A percentile compares a stretch with the other conserved stretches of the same genome.
These are phyloP conservation scores for Ciconia maguari DNA, from an alignment of 2,113 vertebrate genomes.

Conservation along the genomic window DNA sequence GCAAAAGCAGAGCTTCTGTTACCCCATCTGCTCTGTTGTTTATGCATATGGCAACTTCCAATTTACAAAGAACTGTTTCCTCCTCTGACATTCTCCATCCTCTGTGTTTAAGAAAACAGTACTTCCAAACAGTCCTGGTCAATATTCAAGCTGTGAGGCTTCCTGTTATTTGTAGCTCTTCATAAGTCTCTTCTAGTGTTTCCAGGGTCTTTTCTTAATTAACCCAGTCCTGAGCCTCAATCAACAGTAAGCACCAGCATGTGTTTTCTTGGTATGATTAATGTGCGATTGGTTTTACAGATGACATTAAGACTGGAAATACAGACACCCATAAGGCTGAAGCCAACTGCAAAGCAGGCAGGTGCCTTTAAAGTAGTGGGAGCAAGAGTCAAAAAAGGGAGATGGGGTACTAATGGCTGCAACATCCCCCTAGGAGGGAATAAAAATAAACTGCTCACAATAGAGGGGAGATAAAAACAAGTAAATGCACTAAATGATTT, in stretches of 20 bases:
- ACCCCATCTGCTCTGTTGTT: neutral
- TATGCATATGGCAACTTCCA: neutral
- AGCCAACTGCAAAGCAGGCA: neutral
- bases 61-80: neutral
- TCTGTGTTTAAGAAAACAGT: neutral
- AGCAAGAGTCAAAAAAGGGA: neutral
- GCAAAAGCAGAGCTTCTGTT: neutral
- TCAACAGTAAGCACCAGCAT: neutral
- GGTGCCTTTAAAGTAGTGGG: neutral
- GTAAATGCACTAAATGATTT: neutral
- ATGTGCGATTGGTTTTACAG: neutral
- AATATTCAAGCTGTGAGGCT: neutral
- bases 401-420: neutral
- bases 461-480: neutral
- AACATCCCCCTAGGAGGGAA: neutral
- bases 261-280: neutral
- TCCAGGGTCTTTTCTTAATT: neutral
- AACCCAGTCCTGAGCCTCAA: neutral
- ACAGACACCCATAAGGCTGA: neutral
- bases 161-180: neutral
- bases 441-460: neutral
- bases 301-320: neutral
- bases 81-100: neutral
- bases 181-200: neutral
- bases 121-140: neutral